A percentile compares a stretch with the other conserved stretches of the same genome.
Evolutionary conservation across 2,113 vertebrate genomes (phyloP).

Genomic region (Naja naja): DNA sequence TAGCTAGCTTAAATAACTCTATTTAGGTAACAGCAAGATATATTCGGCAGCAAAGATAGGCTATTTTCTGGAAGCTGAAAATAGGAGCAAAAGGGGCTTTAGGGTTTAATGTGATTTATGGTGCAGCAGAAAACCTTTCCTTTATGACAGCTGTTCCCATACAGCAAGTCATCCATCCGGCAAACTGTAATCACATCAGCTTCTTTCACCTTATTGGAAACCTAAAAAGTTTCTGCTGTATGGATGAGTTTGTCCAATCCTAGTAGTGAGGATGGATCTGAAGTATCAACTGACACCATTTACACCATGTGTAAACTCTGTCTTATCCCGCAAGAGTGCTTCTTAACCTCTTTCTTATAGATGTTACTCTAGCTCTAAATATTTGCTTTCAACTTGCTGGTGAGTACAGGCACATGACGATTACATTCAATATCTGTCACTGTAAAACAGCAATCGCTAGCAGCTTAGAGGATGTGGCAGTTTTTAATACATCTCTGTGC

Average conservation of each 20-base stretch:
- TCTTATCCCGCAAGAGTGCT: conserved; percentile 10
- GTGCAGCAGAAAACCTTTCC: background rate
- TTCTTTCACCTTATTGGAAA: background rate
- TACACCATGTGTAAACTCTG: background rate
- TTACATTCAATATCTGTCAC: conserved; percentile 82
- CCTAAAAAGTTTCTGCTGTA: background rate
- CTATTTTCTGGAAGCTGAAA: conserved; percentile 4
- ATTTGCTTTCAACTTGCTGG: conserved; percentile 68
- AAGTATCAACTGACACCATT: background rate
- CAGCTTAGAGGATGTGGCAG: conserved; percentile 67
- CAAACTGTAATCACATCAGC: background rate
- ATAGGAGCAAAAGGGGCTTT: conserved; percentile 20
- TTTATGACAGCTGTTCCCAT: background rate
- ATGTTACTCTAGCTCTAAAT: conserved; percentile 47
- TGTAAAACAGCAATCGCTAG: conserved; percentile 74
- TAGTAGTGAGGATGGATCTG: background rate
- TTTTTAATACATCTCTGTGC: conserved; percentile 41
- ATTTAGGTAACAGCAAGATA: conserved; percentile 41
- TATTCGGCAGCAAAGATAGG: conserved; percentile 32
- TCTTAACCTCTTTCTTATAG: conserved; percentile 47
- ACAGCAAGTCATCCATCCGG: background rate
- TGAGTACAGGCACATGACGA: conserved; percentile 74
- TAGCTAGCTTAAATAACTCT: conserved; percentile 27
- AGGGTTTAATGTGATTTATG: background rate
- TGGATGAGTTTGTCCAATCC: background rate